These are phyloP conservation scores for Ormia ochracea DNA, from an alignment of 2,888 invertebrate species.

Conservation along the genomic window DNA sequence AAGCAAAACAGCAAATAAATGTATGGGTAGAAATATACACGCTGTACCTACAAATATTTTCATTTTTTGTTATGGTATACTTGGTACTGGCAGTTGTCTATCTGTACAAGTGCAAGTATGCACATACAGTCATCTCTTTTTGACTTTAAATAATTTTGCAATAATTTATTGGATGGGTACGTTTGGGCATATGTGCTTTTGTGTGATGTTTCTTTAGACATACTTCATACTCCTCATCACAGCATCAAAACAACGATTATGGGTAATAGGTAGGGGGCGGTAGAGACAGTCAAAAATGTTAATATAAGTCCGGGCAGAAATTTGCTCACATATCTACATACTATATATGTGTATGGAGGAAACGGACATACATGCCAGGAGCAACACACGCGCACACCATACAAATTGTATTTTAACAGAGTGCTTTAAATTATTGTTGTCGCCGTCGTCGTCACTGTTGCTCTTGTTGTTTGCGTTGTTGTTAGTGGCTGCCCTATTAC, in stretches of 20 bases:
- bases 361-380: conserved; percentile 32
- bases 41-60: not conserved
- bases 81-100: conserved; percentile 50
- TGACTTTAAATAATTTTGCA: conserved; percentile 61
- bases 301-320: conserved; percentile 37
- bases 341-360: conserved; percentile 26
- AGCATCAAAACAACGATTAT: not conserved
- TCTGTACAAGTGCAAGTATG: not conserved
- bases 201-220: conserved; percentile 39
- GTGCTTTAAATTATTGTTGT: conserved; percentile 2
- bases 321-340: conserved; percentile 13
- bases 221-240: conserved; percentile 7
- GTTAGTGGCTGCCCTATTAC: conserved; percentile 52
- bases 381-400: conserved; percentile 51
- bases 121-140: conserved; percentile 60
- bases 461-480: conserved; percentile 25
- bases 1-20: conserved; percentile 19
- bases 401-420: conserved; percentile 50
- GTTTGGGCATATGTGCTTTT: not conserved
- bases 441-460: too few species aligned
- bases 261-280: conserved; percentile 16
- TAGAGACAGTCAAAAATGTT: conserved; percentile 24
- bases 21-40: too few species aligned
- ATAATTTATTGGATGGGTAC: conserved; percentile 44
- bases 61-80: conserved; percentile 37